Evolutionary conservation across 2,888 invertebrate species (phyloP).

Genomic region (Diarsia brunnea): DNA sequence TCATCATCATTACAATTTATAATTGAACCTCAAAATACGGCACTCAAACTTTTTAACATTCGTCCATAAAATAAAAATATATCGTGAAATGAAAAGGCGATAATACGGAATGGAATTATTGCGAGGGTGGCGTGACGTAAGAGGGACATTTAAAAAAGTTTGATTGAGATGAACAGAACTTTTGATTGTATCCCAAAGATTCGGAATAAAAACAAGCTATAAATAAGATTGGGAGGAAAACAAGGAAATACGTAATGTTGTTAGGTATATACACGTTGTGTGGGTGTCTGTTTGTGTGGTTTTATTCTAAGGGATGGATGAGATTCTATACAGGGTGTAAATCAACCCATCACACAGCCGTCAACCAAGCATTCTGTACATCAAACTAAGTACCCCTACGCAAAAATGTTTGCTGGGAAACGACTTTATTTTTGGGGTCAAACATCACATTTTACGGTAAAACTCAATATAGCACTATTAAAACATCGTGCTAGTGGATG

Average conservation of each 20-base stretch:
- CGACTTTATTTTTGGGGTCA: too few species aligned
- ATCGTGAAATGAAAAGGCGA: slow-evolving; percentile 82
- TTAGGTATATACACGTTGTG: slow-evolving; percentile 35
- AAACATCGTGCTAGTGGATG: too few species aligned
- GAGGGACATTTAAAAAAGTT: slow-evolving; percentile 87
- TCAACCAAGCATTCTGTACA: too few species aligned
- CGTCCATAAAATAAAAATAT: slow-evolving; percentile 77
- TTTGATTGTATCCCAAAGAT: slow-evolving; percentile 88
- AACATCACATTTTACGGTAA: too few species aligned
- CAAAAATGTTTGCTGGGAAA: too few species aligned
- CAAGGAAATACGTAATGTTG: slow-evolving; percentile 61
- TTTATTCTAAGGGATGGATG: background rate
- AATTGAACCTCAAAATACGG: slow-evolving; percentile 57
- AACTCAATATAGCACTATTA: too few species aligned
- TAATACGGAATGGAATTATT: slow-evolving; percentile 83
- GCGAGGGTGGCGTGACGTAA: slow-evolving; percentile 72
- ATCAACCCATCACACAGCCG: too few species aligned
- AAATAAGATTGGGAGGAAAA: slow-evolving; percentile 75
- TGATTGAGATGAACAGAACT: slow-evolving; percentile 85
- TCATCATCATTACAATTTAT: slow-evolving; percentile 48
- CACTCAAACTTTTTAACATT: slow-evolving; percentile 74
- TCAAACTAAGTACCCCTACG: too few species aligned
- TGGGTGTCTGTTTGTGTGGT: slow-evolving; percentile 28
- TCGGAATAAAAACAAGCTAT: slow-evolving; percentile 80
- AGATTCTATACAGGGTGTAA: too few species aligned